Evolutionary conservation across 2,797 vertebrate species (phyloP).

Genomic region (Novumbra hubbsi): DNA sequence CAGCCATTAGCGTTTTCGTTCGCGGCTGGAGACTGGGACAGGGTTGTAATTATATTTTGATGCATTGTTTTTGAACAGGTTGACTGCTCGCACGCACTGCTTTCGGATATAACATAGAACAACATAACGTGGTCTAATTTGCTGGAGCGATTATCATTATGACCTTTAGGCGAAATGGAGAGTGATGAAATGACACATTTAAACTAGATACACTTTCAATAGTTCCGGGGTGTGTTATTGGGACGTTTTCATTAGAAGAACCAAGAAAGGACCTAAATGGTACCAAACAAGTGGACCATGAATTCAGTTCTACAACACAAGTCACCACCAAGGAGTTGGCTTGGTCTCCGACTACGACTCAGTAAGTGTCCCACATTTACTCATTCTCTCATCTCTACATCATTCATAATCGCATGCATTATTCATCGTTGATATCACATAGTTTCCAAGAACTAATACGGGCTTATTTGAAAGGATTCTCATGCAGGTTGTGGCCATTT

Average conservation of each 20-base stretch:
- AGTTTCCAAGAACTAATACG: not conserved
- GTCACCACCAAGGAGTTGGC: conserved; percentile 68
- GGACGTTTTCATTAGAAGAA: not conserved
- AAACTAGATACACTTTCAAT: not conserved
- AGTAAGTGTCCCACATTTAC: conserved; percentile 60
- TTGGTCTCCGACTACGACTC: conserved; percentile 63
- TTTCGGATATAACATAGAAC: not conserved
- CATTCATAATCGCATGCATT: not conserved
- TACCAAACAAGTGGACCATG: conserved; percentile 72
- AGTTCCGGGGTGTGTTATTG: not conserved
- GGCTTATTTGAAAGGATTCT: not conserved
- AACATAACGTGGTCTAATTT: not conserved
- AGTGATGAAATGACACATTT: not conserved
- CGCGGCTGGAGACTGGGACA: not conserved
- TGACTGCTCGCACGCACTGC: not conserved
- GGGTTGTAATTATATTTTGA: not conserved
- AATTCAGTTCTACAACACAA: conserved; percentile 67
- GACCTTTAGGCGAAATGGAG: not conserved
- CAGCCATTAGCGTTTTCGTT: not conserved
- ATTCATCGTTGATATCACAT: not conserved
- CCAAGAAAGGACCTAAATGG: conserved; percentile 59
- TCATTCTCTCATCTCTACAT: not conserved
- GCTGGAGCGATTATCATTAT: not conserved
- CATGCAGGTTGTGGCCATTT: not conserved
- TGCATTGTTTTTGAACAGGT: conserved; percentile 2